phyloP scores from a whole-genome alignment of 1,140 invertebrate species.

The Scylla paramamosain region DNA sequence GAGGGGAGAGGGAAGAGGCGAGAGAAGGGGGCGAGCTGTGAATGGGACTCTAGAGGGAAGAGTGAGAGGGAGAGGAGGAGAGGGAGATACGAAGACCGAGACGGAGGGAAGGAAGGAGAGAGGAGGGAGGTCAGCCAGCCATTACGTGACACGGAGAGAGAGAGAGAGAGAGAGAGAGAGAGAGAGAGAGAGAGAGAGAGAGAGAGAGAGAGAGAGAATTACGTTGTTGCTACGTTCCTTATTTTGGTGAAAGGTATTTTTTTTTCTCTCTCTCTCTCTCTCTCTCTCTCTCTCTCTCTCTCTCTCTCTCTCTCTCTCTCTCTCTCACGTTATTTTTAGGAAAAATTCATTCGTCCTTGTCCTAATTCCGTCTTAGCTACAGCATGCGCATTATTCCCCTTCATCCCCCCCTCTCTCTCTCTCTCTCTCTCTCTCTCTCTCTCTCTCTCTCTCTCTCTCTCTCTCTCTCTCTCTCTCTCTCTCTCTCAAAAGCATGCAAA shows the following conservation, averaged over 20 bases:
- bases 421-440: conserved; percentile 14
- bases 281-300: no score
- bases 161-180: conserved; percentile 1
- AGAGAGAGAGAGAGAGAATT: conserved; percentile 3
- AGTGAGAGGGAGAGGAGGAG: background rate
- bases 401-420: conserved; percentile 25
- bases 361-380: background rate
- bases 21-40: background rate
- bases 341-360: background rate
- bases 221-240: background rate
- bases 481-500: background rate
- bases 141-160: conserved; percentile 8
- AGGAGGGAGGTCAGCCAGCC: conserved; percentile 30
- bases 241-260: background rate
- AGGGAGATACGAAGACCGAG: background rate
- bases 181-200: conserved; percentile 11
- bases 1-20: background rate
- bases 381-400: background rate
- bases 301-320: background rate
- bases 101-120: background rate
- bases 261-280: no score
- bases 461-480: conserved; percentile 51
- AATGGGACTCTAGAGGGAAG: no score
- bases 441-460: conserved; percentile 33
- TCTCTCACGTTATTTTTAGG: background rate